Evolutionary conservation across 2,888 invertebrate species (phyloP), one percentile per base, ranked within the genome.

Genomic region (Petrophora chlorosata): DNA sequence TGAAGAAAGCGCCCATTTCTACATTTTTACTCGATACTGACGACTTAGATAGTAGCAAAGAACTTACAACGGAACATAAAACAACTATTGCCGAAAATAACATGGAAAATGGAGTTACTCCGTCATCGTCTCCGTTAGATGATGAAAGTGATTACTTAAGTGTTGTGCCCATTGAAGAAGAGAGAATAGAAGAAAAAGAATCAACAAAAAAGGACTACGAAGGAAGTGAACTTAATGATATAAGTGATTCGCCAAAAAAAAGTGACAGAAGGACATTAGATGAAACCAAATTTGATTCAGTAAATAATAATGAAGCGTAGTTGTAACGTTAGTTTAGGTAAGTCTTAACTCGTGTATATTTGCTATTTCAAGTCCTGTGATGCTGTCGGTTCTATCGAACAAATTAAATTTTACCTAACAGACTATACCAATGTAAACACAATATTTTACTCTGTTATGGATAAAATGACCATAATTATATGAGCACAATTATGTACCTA

Each of bases 201-300:
- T 64, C 71, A 36, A 48, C 73, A n/a, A 76, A 74, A 39, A 73
- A 78, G 41, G 63, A 61, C 35, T 73, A 71, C 47, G 79, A n/a
- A n/a, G n/a, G 76, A 58, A 80, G 71, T 76, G 79, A 80, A 59
- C 62, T 85, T 51, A 90, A 89, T 67, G 80, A 80, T 63, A 88
- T 89, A 63, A 88, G 85, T 83, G 85, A 86, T 80, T 82, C 81
- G 39, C 79, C 79, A 73, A 86, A 87, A 82, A 82, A 82, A 53
- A 88, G 83, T 83, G 86, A 82, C 65, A 82, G 78, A 70, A 85
- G 86, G 77, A 85, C 84, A 82, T 70, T 85, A 76, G 80, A 82
- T 62, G 65, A 73, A 64, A 79, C 68, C 64, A 81, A 80, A 72
- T 76, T 77, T 57, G 76, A 83, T 69, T 73, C 80, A 63, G 69